Evolutionary conservation across 2,113 vertebrate species (phyloP).

Genomic region (Diadophis punctatus): DNA sequence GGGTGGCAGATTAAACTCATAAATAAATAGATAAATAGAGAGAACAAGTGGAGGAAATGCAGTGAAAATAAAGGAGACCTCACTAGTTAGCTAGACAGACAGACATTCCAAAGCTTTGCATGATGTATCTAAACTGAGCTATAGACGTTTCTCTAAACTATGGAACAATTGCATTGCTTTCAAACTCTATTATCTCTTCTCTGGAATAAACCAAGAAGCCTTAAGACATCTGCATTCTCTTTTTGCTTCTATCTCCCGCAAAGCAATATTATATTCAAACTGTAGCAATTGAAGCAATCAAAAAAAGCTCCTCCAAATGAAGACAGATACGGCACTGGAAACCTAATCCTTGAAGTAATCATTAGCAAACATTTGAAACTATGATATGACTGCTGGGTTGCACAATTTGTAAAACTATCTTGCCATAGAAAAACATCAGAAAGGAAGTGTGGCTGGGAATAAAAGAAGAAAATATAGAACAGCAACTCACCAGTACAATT

Average conservation of each 20-base stretch:
- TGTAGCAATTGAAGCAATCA: constrained; percentile 15
- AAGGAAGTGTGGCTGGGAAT: constrained; percentile 35
- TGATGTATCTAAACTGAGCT: not conserved
- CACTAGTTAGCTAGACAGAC: no score
- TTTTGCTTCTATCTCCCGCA: constrained; percentile 25
- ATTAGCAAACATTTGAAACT: constrained; percentile 19
- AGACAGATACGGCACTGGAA: constrained; percentile 23
- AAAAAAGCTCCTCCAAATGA: constrained; percentile 24
- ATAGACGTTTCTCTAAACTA: not conserved
- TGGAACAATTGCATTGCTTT: not conserved
- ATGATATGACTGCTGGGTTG: constrained; percentile 9
- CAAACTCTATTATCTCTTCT: not conserved
- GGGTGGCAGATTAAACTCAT: not conserved
- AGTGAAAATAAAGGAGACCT: not conserved
- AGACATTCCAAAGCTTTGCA: not conserved
- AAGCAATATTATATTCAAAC: constrained; percentile 20
- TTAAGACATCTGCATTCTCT: constrained; percentile 8
- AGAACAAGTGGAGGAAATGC: not conserved
- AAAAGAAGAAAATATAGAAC: constrained; percentile 24
- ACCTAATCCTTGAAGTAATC: constrained; percentile 47
- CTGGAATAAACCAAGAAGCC: not conserved
- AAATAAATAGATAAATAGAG: not conserved
- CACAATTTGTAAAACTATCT: constrained; percentile 18
- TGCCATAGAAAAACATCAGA: not conserved
- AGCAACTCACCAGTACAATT: not conserved